Evolutionary conservation across 2,888 invertebrate species (phyloP), one percentile per base, ranked within the genome.

Genomic region (Lycophotia porphyrea): DNA sequence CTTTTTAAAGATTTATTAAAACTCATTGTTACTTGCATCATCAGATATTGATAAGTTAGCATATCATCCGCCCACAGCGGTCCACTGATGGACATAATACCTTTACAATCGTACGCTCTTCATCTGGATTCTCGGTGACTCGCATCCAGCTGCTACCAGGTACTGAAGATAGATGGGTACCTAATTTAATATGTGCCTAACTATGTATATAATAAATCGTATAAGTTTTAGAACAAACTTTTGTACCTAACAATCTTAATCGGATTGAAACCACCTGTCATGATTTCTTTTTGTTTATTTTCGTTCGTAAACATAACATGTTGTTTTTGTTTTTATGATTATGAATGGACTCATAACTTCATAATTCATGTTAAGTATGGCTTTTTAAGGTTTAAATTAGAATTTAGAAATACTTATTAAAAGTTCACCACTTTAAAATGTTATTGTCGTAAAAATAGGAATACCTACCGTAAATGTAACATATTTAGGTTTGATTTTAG

Each of bases 251-350:
- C 24, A 63, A 44, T 31, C 7, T n/a, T 44, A 44, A 27, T 63
- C 34, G 34, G 24, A 58, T 75, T 31, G 8, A 21, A 65, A 58
- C 47, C 47, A 76, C 58, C 76, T 76, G 76, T 49, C 76, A 65
- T 24, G 31, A 5, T 65, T 76, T 60, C 7, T n/a, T 31, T 44
- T 76, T 47, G 18, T 31, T 60, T 65, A 47, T 60, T 60, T 61
- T n/a, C 5, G 11, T 75, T 47, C 15, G 39, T 42, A 42, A 34
- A 21, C 15, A 9, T n/a, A 39, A 24, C 21, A 21, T 31, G 18
- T 4, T 49, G 34, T 65, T 58, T 52, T 49, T 13, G 21, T 31
- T 42, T 71, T 52, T 71, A 18, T 39, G 21, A 36, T 52, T 72
- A 34, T 55, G 42, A 72, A 72, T n/a, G 15, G 15, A 39, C 7